These are phyloP conservation scores for Trinectes maculatus DNA, from an alignment of 2,113 vertebrate genomes.

Conservation along the genomic window DNA sequence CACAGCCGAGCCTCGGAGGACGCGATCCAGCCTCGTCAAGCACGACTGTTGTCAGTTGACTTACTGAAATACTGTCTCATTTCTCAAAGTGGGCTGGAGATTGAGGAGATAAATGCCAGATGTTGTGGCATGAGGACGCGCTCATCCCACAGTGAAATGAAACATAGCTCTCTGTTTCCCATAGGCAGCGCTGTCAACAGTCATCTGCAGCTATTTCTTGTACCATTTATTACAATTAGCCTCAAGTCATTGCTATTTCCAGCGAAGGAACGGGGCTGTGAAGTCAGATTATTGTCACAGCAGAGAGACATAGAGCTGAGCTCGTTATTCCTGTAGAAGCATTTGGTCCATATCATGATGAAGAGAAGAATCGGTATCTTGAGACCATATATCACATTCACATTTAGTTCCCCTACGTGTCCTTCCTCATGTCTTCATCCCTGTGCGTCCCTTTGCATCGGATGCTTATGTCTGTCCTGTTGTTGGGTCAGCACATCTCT, in stretches of 20 bases:
- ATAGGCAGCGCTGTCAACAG: slow-evolving; percentile 26
- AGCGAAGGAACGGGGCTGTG: slow-evolving; percentile 41
- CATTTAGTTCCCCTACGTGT: too few species aligned
- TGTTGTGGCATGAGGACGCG: slow-evolving; percentile 29
- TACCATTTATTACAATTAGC: slow-evolving; percentile 52
- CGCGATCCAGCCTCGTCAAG: slow-evolving; percentile 33
- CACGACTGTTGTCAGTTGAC: slow-evolving; percentile 22
- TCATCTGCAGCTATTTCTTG: slow-evolving; percentile 28
- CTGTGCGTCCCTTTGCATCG: slow-evolving; percentile 32
- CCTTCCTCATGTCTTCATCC: slow-evolving; percentile 18
- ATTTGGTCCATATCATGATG: slow-evolving; percentile 25
- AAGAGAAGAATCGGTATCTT: slow-evolving; percentile 36
- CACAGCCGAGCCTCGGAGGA: slow-evolving; percentile 7
- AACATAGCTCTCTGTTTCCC: slow-evolving; percentile 18
- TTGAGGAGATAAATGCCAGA: slow-evolving; percentile 27
- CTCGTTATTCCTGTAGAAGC: slow-evolving; percentile 49
- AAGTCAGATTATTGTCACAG: slow-evolving; percentile 53
- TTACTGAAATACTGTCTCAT: not conserved
- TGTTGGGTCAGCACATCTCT: slow-evolving; percentile 71
- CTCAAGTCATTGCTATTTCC: slow-evolving; percentile 54
- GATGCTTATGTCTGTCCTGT: slow-evolving; percentile 57
- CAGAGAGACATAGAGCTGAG: slow-evolving; percentile 42
- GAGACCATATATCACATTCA: slow-evolving; percentile 13
- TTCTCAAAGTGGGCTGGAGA: not conserved
- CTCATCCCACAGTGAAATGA: slow-evolving; percentile 26